Evolutionary conservation across 2,797 vertebrate species (phyloP).

Genomic region (Sebastes hopkinsi): DNA sequence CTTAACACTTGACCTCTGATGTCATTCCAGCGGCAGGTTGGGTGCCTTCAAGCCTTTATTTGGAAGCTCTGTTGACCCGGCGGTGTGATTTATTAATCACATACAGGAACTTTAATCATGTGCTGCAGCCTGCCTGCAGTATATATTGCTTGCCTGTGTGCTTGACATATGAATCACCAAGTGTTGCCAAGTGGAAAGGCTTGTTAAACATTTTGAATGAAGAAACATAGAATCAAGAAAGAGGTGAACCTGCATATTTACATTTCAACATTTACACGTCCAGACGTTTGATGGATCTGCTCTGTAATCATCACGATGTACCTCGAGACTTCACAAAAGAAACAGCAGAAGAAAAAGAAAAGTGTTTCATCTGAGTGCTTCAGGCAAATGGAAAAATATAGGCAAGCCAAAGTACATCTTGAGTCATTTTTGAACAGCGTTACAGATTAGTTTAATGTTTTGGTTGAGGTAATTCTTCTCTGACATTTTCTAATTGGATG

Average conservation of each 20-base stretch:
- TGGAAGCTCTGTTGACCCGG: slow-evolving; percentile 50
- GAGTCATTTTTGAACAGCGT: slow-evolving; percentile 63
- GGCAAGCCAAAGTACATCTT: slow-evolving; percentile 60
- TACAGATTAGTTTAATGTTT: slow-evolving; percentile 61
- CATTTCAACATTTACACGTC: slow-evolving; percentile 46
- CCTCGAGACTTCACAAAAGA: slow-evolving; percentile 22
- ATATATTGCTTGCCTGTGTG: slow-evolving; percentile 33
- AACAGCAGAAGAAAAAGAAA: slow-evolving; percentile 33
- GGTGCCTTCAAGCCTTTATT: slow-evolving; percentile 55
- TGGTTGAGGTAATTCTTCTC: slow-evolving; percentile 53
- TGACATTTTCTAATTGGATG: slow-evolving; percentile 56
- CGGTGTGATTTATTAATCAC: slow-evolving; percentile 69
- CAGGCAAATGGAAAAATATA: slow-evolving; percentile 54
- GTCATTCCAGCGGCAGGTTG: slow-evolving; percentile 62
- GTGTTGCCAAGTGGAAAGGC: slow-evolving; percentile 32
- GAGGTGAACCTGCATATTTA: slow-evolving; percentile 37
- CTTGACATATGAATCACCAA: slow-evolving; percentile 53
- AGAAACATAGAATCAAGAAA: slow-evolving; percentile 17
- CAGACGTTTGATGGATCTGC: slow-evolving; percentile 39
- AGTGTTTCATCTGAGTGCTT: slow-evolving; percentile 46
- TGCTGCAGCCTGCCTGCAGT: slow-evolving; percentile 7
- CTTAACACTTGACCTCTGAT: slow-evolving; percentile 76
- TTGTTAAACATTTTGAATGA: slow-evolving; percentile 23
- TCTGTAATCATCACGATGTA: slow-evolving; percentile 40
- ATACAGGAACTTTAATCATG: slow-evolving; percentile 68